Percentiles rank a stretch among this genome's conserved stretches.
These are phyloP conservation scores for Bimastos eiseni DNA, from an alignment of 2,888 invertebrate species.

Conservation along the genomic window DNA sequence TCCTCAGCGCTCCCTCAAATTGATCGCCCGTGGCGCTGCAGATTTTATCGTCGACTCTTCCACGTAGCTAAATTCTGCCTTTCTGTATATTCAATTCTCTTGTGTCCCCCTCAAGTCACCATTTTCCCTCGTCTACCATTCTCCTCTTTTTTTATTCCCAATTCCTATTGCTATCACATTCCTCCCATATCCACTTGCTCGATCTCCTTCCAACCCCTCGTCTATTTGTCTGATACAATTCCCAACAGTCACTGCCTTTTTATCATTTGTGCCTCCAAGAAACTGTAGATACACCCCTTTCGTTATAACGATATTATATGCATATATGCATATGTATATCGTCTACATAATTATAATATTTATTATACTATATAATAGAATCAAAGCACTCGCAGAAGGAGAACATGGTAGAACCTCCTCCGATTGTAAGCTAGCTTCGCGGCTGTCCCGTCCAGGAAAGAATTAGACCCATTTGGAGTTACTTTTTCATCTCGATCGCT, in stretches of 20 bases:
- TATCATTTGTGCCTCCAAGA: not conserved
- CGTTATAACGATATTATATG: not conserved
- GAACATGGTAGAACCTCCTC: no score
- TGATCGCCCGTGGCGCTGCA: not conserved
- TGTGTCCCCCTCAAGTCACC: not conserved
- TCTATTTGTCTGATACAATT: not conserved
- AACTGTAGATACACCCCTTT: not conserved
- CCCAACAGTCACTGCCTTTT: not conserved
- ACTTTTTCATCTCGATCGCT: no score
- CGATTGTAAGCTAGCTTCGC: no score
- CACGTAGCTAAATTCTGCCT: not conserved
- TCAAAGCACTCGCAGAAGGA: no score
- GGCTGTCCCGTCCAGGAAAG: no score
- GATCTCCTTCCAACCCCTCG: not conserved
- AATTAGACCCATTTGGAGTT: no score
- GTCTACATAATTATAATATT: not conserved
- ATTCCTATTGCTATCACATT: not conserved
- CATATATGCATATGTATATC: not conserved
- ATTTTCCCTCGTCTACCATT: not conserved
- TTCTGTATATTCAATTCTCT: not conserved
- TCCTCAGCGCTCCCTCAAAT: not conserved
- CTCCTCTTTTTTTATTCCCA: not conserved
- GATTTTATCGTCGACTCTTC: not conserved
- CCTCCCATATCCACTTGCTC: not conserved
- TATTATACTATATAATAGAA: not conserved